Conservation (phyloP, 2,888 invertebrate species). For the Callinectes sapidus region DNA sequence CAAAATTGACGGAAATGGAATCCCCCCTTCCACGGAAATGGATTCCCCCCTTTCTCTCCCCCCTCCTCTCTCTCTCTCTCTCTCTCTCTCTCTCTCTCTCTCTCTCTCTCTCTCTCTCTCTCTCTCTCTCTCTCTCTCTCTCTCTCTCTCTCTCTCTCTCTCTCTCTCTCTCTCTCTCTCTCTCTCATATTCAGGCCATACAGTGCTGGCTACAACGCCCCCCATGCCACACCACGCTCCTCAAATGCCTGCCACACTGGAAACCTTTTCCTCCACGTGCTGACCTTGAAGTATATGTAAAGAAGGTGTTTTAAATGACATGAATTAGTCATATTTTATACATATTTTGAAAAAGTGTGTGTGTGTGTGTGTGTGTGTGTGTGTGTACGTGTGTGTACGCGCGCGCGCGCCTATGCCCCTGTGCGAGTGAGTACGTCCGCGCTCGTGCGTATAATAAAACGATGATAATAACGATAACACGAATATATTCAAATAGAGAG, state of each 20-base stretch:
- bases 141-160: neutral
- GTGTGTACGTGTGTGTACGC: constrained; percentile 38
- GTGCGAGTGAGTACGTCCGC: constrained; percentile 30
- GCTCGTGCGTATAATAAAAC: neutral
- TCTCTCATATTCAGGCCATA: no score
- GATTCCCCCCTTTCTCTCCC: neutral
- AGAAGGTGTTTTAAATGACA: neutral
- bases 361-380: constrained; percentile 40
- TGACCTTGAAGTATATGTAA: neutral
- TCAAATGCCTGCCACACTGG: neutral
- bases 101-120: neutral
- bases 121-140: neutral
- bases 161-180: neutral
- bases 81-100: neutral
- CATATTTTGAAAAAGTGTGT: neutral
- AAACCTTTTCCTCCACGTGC: neutral
- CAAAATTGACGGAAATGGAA: neutral
- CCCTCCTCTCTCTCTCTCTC: neutral
- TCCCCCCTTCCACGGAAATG: neutral
- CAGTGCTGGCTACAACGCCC: no score
- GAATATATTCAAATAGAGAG: neutral
- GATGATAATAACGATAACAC: no score
- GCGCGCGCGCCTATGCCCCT: constrained; percentile 3
- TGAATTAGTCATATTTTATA: neutral
- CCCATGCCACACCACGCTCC: neutral